Conservation (phyloP, 2,888 invertebrate species). For the Drosophila barbarae region DNA sequence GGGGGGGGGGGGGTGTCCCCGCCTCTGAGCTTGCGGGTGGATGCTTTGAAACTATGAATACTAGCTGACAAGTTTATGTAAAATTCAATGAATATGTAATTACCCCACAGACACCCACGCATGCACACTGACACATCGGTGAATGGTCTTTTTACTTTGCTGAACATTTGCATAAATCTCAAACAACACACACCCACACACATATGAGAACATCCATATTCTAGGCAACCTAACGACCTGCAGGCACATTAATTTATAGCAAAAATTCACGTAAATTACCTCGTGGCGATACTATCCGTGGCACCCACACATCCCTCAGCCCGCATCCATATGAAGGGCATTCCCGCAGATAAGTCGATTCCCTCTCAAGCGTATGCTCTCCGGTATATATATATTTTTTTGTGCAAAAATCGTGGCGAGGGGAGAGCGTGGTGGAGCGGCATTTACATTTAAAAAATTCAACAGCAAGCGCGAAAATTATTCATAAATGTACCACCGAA, state of each 20-base stretch:
- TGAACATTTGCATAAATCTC: conserved; percentile 48
- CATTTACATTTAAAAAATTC: conserved; percentile 70
- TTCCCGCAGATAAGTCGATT: conserved; percentile 60
- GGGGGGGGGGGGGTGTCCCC: not conserved
- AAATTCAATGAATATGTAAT: conserved; percentile 71
- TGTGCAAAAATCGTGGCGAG: not conserved
- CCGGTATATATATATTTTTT: conserved; percentile 33
- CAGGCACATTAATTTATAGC: conserved; percentile 58
- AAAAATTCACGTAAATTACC: conserved; percentile 63
- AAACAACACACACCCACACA: conserved; percentile 10
- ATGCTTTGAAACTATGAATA: conserved; percentile 58
- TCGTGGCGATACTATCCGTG: conserved; percentile 37
- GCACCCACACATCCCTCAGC: conserved; percentile 2
- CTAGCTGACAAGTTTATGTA: conserved; percentile 64
- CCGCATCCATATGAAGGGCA: conserved; percentile 39
- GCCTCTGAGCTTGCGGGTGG: not conserved
- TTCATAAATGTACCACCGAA: conserved; percentile 63
- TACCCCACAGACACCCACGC: conserved; percentile 30
- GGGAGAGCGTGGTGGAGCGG: conserved; percentile 3
- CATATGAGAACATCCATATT: conserved; percentile 10
- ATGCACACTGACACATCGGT: conserved; percentile 13
- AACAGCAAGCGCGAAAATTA: conserved; percentile 63
- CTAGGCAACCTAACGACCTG: conserved; percentile 29
- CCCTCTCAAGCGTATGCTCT: conserved; percentile 43
- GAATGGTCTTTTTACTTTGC: conserved; percentile 36